Conservation (phyloP, 2,113 vertebrate species). For the Scalopus aquaticus region DNA sequence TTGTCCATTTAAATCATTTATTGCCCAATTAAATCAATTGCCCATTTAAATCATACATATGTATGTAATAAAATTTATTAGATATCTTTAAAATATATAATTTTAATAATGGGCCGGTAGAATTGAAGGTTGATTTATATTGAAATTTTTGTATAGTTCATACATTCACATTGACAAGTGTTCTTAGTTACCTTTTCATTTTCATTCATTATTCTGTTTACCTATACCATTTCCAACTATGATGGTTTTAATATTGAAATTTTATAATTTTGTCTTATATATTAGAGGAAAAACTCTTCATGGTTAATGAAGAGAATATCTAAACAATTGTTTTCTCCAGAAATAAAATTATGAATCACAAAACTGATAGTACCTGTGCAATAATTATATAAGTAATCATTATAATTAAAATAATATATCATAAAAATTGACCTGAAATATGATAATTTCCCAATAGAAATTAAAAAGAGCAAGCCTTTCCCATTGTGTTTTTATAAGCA, state of each 20-base stretch:
- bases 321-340: not conserved
- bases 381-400: not conserved
- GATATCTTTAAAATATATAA: not conserved
- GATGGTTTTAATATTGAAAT: not conserved
- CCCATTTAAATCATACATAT: not conserved
- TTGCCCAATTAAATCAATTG: not conserved
- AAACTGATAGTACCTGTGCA: not conserved
- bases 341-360: not conserved
- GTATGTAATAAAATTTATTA: not conserved
- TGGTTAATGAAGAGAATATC: too few species aligned
- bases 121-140: not conserved
- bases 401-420: too few species aligned
- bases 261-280: not conserved
- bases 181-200: not conserved
- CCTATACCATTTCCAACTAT: not conserved
- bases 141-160: not conserved
- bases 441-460: not conserved
- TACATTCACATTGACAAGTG: not conserved
- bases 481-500: not conserved
- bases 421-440: not conserved
- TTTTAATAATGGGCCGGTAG: not conserved
- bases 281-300: not conserved
- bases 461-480: not conserved
- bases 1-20: not conserved
- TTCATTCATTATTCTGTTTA: not conserved